Percentiles rank a stretch among this genome's conserved stretches.
Conservation (phyloP, 1,140 invertebrate species). For the Zaprionus kolodkinae region DNA sequence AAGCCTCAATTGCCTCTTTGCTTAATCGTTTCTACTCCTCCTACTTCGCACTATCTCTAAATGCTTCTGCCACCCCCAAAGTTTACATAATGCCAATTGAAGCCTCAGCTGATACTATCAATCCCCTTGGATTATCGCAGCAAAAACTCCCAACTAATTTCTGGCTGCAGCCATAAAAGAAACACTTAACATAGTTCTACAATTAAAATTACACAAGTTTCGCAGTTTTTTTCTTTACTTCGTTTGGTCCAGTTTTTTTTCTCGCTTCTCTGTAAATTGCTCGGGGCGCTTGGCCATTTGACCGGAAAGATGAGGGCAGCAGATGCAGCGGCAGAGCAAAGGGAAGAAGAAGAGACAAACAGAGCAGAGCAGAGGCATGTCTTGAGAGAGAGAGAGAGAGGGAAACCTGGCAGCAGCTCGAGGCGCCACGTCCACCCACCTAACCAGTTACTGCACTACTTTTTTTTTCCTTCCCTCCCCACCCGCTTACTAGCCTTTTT, state of each 20-base stretch:
- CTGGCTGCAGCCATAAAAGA: slow-evolving; percentile 21
- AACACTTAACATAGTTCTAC: slow-evolving; percentile 27
- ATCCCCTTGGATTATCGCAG: slow-evolving; percentile 6
- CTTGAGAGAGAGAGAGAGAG: not conserved
- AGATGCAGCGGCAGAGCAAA: not conserved
- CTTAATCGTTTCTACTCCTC: not conserved
- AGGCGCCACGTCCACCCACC: slow-evolving; percentile 56
- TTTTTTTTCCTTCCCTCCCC: no score
- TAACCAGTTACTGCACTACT: slow-evolving; percentile 53
- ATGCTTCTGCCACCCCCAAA: not conserved
- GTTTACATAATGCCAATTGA: not conserved
- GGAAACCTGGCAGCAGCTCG: not conserved
- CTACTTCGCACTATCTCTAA: not conserved
- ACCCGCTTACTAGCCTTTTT: slow-evolving; percentile 29
- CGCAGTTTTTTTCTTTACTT: slow-evolving; percentile 14
- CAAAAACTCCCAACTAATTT: slow-evolving; percentile 22
- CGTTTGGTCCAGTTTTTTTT: slow-evolving; percentile 28
- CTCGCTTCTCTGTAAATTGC: not conserved
- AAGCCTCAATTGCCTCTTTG: no score
- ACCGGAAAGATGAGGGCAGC: slow-evolving; percentile 13
- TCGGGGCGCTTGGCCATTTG: slow-evolving; percentile 27
- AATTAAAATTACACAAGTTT: slow-evolving; percentile 39
- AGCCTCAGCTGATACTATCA: not conserved
- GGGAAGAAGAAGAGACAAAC: not conserved
- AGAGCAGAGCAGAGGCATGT: not conserved